Base-by-base conservation (phyloP, 2,797 vertebrate genomes). In the Pseudochaenichthys georgianus region DNA sequence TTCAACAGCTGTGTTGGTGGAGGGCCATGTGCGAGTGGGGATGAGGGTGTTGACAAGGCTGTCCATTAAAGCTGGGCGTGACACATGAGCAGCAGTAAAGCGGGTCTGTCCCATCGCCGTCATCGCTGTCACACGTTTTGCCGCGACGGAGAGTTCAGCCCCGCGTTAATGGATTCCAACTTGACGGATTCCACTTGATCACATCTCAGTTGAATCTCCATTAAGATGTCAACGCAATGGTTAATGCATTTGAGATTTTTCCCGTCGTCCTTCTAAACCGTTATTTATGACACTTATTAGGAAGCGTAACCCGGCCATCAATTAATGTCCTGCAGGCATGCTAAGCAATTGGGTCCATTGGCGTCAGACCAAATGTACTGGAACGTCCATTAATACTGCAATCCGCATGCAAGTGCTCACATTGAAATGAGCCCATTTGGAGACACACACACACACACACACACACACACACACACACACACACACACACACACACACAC, bases 231-330 rank as follows among this genome's bases (percentile, higher is more conserved):
- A 95, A 86, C 76, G 57, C 91, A 61, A 87, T 91, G 82, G 88
- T 93, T 94, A 93, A 94, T 95, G 93, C 77, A 86, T 94, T 89
- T 89, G 90, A 91, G 92, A 92, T 92, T 91, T 89, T 80, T 86
- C 78, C 85, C 87, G 80, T 88, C 86, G 78, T 91, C 89, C 91
- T 86, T 90, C 93, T 94, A 94, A 96, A 94, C 88, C 73, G 85
- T 95, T 95, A 96, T 95, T 95, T 95, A 96, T 95, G 92, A 93
- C 88, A 85, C 92, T 95, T 95, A 95, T 96, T 96, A 95, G 92
- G 89, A 91, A 93, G 91, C 81, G 76, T 93, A 94, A 94, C 91
- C 90, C 83, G 72, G 90, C 90, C 93, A 94, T 95, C 93, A 94
- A 93, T 96, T 95, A 94, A 94, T 92, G 93, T 94, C 94, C 93